Evolutionary conservation across 2,797 vertebrate genomes (phyloP), one percentile per base, ranked within the genome.

Genomic region (Poeciliopsis turneri): DNA sequence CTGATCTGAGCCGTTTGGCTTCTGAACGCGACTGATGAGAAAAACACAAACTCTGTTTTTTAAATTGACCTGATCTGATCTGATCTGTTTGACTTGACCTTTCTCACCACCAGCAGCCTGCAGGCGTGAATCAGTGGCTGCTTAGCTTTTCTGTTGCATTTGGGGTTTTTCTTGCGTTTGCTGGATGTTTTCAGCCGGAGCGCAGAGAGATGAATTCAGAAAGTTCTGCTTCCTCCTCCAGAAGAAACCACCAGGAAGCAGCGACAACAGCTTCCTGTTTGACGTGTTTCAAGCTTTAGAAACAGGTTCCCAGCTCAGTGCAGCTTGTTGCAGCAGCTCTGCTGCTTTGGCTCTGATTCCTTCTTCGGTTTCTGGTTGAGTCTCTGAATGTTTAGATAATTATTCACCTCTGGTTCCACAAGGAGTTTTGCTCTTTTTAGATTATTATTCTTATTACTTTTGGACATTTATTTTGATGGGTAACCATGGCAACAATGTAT

Each of bases 81-180:
- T 69, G 64, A 78, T 74, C 78, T n/a, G 11, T 7, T 78, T 30
- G 39, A 2, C 4, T 5, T 20, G 12, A 7, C 18, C 8, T 8
- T 13, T 15, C 18, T 49, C 46, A 5, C 46, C 9, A 15, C 11
- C 33, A 5, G 55, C 30, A 15, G 47, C n/a, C 33, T 33, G 71
- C 75, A 30, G 73, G 2, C 45, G 80, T 69, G 68, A 84, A 88
- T 83, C 33, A 76, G 66, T 71, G 61, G 30, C 72, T 77, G 77
- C 20, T 41, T 46, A 16, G 1, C 15, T 16, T 18, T 47, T 18
- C 46, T 47, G 46, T 47, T 18, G 46, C 5, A 18, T 47, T 47
- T 47, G 46, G 16, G 46, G 15, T 47, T 46, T 47, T 47, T 47
- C 46, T 18, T 47, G 46, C 18, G 15, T 18, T 47, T 6, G 46